Base-by-base conservation (phyloP, 2,113 vertebrate species). In the Leptobrachium leishanense region DNA sequence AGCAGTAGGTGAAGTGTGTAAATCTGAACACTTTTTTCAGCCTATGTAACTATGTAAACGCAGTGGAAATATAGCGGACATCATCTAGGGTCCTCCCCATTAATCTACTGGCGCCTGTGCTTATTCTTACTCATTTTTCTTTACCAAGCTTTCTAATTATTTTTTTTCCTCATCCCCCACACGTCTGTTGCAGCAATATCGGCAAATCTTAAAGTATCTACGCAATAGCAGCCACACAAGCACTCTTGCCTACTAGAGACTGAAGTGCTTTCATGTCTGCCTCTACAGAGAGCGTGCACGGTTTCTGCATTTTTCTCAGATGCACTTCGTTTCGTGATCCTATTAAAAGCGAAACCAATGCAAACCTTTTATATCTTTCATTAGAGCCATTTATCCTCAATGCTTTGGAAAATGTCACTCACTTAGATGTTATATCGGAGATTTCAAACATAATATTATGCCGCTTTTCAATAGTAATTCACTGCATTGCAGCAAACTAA, bases 401-500 rank as follows among this genome's bases (percentile, higher is more conserved):
- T 20, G 9, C 62, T 64, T 64, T 39, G 31, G 59, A 64, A 64
- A 31, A 39, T 59, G 55, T 59, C 55, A 64, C n/a, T 31, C 55
- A 64, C 62, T 31, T 64, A 39, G 7, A 64, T 64, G n/a, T 31
- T 64, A 10, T 39, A 3, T n/a, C 59, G 11, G 9, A 62, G n/a
- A 62, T 39, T 64, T 64, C 39, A 64, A 50, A 64, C 62, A 64
- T 39, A 20, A 20, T n/a, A 73, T 59, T 43, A 39, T 20, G 15
- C n/a, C 13, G 43, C 44, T 65, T 31, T 75, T 50, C 6, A 2
- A 6, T 46, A 44, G 12, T 46, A 46, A n/a, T 12, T 50, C 10
- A 67, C 63, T 75, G 74, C 74, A 75, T 31, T 75, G 63, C 63
- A 75, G 63, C 15, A 75, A 12, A n/a, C 8, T 67, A 75, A 75